Evolutionary conservation across 37 sponge, comb jelly and placozoan species (phyloP), one percentile per base, ranked within the genome.

Genomic region (Hormiphora californensis): DNA sequence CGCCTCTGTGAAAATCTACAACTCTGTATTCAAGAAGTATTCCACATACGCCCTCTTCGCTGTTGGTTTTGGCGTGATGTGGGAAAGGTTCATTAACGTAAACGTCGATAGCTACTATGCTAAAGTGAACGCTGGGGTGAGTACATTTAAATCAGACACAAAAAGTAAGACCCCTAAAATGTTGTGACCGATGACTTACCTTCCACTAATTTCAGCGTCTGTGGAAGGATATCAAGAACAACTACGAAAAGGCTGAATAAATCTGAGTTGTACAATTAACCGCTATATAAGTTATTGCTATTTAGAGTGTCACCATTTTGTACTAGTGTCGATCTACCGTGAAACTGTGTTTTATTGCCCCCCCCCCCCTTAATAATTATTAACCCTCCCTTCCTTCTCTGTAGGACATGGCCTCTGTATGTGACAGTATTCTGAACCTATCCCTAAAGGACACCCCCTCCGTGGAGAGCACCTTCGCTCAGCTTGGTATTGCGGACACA

Each of bases 21-120:
- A 41, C 1, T 27, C 41, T n/a, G 46, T 73, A 22, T 73, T 73
- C 46, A 73, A 41, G 23, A 39, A 33, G 5, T 73, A 73, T 28
- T 73, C 81, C 21, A 73, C 81, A 25, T 43, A 43, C 11, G 81
- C 81, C 17, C 46, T 73, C 1, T 73, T 73, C 43, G 35, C 46
- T 43, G 44, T 73, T 39, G 41, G 41, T 4, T n/a, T 19, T 19
- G 81, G 46, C 3, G 21, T 73, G 0, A 40, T 73, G 21, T 73
- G 81, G 81, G 81, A 73, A 40, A 21, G 81, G 1, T 73, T 73
- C 9, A 73, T 73, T 46, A 73, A 73, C 43, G 81, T 73, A 2
- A 40, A 33, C 9, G 81, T 40, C n/a, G 81, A 73, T 40, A 41
- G 25, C 35, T 73, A 73, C 44, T 73, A 73, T 41, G 46, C 46